Evolutionary conservation across 2,888 invertebrate species (phyloP).

Genomic region (Cetonia aurata): DNA sequence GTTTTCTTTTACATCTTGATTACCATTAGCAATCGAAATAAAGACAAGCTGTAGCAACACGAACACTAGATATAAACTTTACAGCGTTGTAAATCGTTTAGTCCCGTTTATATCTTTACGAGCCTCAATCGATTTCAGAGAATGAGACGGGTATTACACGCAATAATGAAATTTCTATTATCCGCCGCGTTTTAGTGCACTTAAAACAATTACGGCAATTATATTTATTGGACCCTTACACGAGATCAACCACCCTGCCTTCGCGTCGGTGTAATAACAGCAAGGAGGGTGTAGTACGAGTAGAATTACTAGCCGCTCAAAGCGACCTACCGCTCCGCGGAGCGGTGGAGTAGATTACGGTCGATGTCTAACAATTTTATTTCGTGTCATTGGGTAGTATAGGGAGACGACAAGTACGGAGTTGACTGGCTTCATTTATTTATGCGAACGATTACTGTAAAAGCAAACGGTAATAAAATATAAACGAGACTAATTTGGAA

Average conservation of each 20-base stretch:
- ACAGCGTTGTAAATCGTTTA: too few species aligned
- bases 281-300: neutral
- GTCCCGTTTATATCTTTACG: too few species aligned
- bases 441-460: conserved; percentile 15
- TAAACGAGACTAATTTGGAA: neutral
- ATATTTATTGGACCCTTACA: conserved; percentile 22
- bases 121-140: too few species aligned
- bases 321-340: neutral
- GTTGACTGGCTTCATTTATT: conserved; percentile 10
- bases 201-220: conserved; percentile 35
- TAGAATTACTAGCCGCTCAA: neutral
- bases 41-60: too few species aligned
- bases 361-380: conserved; percentile 21
- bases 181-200: conserved; percentile 19
- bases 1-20: too few species aligned
- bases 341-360: conserved; percentile 13
- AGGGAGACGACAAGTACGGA: neutral
- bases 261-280: neutral
- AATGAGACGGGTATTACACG: conserved; percentile 17
- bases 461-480: conserved; percentile 23
- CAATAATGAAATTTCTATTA: conserved; percentile 34
- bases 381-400: conserved; percentile 9
- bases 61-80: too few species aligned
- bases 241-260: neutral
- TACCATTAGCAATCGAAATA: too few species aligned